A percentile compares a stretch with the other conserved stretches of the same genome.
phyloP scores from a whole-genome alignment of 2,113 vertebrate genomes.

The Rhipidura dahli region DNA sequence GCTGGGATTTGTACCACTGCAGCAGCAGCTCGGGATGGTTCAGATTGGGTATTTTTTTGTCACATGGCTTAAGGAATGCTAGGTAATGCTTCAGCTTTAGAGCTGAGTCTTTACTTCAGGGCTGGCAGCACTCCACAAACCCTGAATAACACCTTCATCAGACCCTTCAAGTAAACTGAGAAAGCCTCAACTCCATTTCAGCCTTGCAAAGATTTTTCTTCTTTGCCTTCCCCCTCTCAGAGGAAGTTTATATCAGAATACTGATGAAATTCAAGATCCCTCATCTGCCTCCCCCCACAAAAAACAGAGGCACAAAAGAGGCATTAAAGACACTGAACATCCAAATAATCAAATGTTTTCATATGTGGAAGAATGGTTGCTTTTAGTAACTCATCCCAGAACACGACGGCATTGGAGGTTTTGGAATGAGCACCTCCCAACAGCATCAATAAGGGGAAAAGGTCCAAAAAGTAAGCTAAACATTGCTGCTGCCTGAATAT shows the following conservation, averaged over 20 bases:
- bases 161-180: not conserved
- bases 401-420: slow-evolving; percentile 40
- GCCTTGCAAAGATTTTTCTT: slow-evolving; percentile 33
- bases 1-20: not conserved
- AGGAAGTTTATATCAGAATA: slow-evolving; percentile 48
- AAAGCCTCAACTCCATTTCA: not conserved
- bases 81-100: not conserved
- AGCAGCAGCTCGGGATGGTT: not conserved
- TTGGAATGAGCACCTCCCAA: slow-evolving; percentile 57
- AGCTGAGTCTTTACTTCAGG: not conserved
- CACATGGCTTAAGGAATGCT: not conserved
- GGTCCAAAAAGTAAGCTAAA: slow-evolving; percentile 64
- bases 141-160: slow-evolving; percentile 33
- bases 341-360: slow-evolving; percentile 54
- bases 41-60: not conserved
- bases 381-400: slow-evolving; percentile 67
- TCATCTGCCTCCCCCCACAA: not conserved
- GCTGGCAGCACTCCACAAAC: not conserved
- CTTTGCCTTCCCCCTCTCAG: not conserved
- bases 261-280: slow-evolving; percentile 37
- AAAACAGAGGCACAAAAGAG: slow-evolving; percentile 48
- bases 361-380: slow-evolving; percentile 54
- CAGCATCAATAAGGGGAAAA: slow-evolving; percentile 68
- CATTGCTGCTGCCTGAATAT: slow-evolving; percentile 59
- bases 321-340: slow-evolving; percentile 40